A percentile compares a stretch with the other conserved stretches of the same genome.
Evolutionary conservation across 2,888 invertebrate species (phyloP).

Genomic region (Amphipyra tragopoginis): DNA sequence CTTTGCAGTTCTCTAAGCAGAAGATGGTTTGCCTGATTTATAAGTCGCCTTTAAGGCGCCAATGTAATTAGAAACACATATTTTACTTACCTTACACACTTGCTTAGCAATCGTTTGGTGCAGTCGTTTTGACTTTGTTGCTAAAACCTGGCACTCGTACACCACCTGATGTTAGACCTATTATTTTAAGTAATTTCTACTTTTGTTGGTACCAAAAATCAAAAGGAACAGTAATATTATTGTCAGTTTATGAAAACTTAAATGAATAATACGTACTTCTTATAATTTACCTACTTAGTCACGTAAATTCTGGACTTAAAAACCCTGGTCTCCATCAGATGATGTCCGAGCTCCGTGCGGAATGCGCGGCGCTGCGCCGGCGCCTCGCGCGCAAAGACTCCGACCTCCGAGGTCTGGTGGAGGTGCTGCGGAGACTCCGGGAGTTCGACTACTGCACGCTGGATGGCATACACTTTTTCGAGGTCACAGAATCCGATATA

Average conservation of each 20-base stretch:
- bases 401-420: slow-evolving; percentile 87
- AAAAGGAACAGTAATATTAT: too few species aligned
- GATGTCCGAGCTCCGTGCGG: slow-evolving; percentile 76
- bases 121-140: slow-evolving; percentile 10
- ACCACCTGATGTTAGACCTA: slow-evolving; percentile 54
- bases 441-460: slow-evolving; percentile 86
- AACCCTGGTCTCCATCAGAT: slow-evolving; percentile 64
- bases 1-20: too few species aligned
- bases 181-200: background rate
- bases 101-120: slow-evolving; percentile 3
- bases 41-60: too few species aligned
- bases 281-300: too few species aligned
- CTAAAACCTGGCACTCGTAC: slow-evolving; percentile 33
- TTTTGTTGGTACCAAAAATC: too few species aligned
- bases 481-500: slow-evolving; percentile 85
- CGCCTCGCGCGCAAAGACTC: slow-evolving; percentile 84
- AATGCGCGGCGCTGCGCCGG: slow-evolving; percentile 76
- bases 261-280: too few species aligned
- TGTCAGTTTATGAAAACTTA: too few species aligned
- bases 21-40: too few species aligned
- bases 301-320: too few species aligned
- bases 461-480: slow-evolving; percentile 88
- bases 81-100: background rate
- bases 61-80: too few species aligned
- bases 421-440: slow-evolving; percentile 86